phyloP scores from a whole-genome alignment of 2,113 vertebrate species.

The Progne subis region DNA sequence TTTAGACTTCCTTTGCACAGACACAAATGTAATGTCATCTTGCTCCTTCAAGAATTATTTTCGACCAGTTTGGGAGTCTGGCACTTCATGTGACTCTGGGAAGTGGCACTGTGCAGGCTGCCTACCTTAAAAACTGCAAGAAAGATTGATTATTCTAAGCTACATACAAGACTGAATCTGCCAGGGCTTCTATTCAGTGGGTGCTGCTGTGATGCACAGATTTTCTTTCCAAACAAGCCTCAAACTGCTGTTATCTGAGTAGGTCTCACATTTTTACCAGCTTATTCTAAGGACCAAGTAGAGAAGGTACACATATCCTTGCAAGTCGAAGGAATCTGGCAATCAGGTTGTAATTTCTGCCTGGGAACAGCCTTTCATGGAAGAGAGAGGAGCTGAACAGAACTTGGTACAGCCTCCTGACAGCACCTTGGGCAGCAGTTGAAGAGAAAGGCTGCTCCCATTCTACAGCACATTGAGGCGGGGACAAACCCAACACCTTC shows the following conservation, averaged over 20 bases:
- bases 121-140: not conserved
- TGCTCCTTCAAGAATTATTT: not conserved
- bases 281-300: not conserved
- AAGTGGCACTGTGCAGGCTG: not conserved
- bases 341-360: not conserved
- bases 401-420: too few relatives aligned
- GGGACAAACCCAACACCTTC: not conserved
- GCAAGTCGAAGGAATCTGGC: not conserved
- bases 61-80: not conserved
- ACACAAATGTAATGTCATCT: not conserved
- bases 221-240: not conserved
- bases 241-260: not conserved
- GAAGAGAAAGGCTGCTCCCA: not conserved
- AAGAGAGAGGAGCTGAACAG: not conserved
- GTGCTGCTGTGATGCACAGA: not conserved
- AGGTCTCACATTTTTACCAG: not conserved
- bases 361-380: not conserved
- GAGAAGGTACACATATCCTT: not conserved
- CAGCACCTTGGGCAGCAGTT: not conserved
- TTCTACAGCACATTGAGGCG: accelerated
- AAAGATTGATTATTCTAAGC: not conserved
- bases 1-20: not conserved
- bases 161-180: not conserved
- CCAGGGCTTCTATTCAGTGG: not conserved
- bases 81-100: not conserved